Conservation (phyloP, 1,140 invertebrate genomes). For the Hypothenemus hampei region DNA sequence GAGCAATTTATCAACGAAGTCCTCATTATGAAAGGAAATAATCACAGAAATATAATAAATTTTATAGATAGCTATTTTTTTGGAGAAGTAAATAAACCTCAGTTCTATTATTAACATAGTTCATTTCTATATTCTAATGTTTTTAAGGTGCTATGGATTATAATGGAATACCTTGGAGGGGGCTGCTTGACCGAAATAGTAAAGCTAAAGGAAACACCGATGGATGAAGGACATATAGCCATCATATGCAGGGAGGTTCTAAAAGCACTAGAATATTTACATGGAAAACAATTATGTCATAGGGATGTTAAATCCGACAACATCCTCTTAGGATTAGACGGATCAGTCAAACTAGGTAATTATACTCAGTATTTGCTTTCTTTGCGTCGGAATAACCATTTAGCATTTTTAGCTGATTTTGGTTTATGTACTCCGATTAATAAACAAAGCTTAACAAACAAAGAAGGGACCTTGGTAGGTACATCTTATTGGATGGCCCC, state of each 20-base stretch:
- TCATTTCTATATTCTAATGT: neutral
- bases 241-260: conserved; percentile 96
- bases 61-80: conserved; percentile 98
- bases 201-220: conserved; percentile 98
- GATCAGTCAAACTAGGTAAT: conserved; percentile 94
- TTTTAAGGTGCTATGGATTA: conserved; percentile 72
- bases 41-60: conserved; percentile 99
- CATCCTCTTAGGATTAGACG: conserved; percentile 96
- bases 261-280: conserved; percentile 96
- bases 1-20: conserved; percentile 99
- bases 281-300: conserved; percentile 98
- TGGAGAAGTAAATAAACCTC: conserved; percentile 65
- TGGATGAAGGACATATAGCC: conserved; percentile 99
- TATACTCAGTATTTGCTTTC: conserved; percentile 41
- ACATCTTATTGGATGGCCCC: conserved; percentile 99
- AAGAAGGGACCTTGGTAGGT: conserved; percentile 99
- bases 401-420: conserved; percentile 78
- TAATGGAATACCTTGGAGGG: conserved; percentile 99
- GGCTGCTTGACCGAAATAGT: conserved; percentile 98
- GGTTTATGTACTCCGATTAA: conserved; percentile 99
- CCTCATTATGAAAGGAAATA: conserved; percentile 98
- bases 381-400: too few species aligned
- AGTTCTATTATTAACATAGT: neutral
- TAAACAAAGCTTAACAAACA: conserved; percentile 96
- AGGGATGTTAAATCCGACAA: conserved; percentile 99